These are phyloP conservation scores for Canis aureus DNA, from an alignment of 2,113 vertebrate genomes.

Conservation along the genomic window DNA sequence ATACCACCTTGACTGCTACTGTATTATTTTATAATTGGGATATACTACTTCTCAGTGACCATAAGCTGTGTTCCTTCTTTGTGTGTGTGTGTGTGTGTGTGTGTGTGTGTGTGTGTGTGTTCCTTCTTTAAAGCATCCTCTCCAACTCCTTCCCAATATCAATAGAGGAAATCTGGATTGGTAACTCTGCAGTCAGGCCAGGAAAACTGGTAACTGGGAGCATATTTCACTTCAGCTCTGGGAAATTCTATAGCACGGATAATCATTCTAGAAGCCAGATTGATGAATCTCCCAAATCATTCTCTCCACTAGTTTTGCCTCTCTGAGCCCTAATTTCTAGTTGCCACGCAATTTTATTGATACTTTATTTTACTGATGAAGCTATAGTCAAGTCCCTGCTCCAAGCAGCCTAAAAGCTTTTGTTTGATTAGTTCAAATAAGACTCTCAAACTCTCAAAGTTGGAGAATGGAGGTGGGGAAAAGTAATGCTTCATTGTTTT, in stretches of 20 bases:
- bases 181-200: not conserved
- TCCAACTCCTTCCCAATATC: not conserved
- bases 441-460: not conserved
- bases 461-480: not conserved
- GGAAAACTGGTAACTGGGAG: not conserved
- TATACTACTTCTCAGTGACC: not conserved
- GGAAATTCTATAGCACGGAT: slow-evolving; percentile 27
- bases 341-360: not conserved
- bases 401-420: not conserved
- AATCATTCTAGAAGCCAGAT: not conserved
- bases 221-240: not conserved
- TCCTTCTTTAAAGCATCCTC: not conserved
- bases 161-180: slow-evolving; percentile 17
- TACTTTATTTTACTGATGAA: slow-evolving; percentile 30
- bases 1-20: not conserved
- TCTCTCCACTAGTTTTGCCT: not conserved
- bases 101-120: not conserved
- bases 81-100: too few species aligned
- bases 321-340: not conserved
- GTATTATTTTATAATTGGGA: not conserved
- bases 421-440: not conserved
- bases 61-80: not conserved
- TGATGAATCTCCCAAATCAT: not conserved
- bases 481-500: not conserved
- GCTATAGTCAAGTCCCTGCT: not conserved